phyloP scores from a whole-genome alignment of 2,797 vertebrate genomes.

The Semaprochilodus insignis region DNA sequence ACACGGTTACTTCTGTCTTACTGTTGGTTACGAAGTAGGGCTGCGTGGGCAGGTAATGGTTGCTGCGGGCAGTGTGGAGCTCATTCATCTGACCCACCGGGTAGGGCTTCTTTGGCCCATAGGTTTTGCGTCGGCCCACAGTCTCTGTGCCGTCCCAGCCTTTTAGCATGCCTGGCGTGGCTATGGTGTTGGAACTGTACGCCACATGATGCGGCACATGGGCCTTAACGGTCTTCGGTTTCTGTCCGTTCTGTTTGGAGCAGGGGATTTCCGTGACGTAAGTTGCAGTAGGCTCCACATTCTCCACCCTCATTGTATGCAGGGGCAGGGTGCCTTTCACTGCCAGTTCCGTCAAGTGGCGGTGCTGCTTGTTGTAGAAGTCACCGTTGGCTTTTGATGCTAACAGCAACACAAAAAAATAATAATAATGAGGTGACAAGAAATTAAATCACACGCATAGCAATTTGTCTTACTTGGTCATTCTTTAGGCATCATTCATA shows the following conservation, averaged over 20 bases:
- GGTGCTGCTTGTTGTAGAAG: slow-evolving; percentile 88
- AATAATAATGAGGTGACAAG: neutral
- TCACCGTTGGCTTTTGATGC: slow-evolving; percentile 95
- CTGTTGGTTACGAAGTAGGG: slow-evolving; percentile 99
- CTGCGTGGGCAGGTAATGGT: slow-evolving; percentile 93
- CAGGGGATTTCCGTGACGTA: slow-evolving; percentile 78
- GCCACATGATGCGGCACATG: slow-evolving; percentile 78
- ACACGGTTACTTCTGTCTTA: slow-evolving; percentile 99
- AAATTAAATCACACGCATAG: slow-evolving; percentile 1
- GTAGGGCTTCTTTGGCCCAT: slow-evolving; percentile 88
- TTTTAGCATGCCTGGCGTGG: slow-evolving; percentile 80
- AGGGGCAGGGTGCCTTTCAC: slow-evolving; percentile 91
- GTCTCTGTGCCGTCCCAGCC: slow-evolving; percentile 94
- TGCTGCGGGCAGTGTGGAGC: slow-evolving; percentile 87
- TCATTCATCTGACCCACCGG: slow-evolving; percentile 88
- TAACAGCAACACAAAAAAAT: slow-evolving; percentile 62
- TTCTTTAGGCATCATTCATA: neutral
- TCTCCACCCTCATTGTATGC: slow-evolving; percentile 82
- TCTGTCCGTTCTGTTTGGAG: slow-evolving; percentile 88
- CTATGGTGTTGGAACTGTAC: slow-evolving; percentile 86
- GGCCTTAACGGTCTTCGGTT: slow-evolving; percentile 82
- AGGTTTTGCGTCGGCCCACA: slow-evolving; percentile 89
- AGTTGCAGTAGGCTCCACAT: slow-evolving; percentile 77
- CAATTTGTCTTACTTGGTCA: slow-evolving; percentile 27
- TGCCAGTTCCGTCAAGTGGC: slow-evolving; percentile 91